Evolutionary conservation across 2,888 invertebrate genomes (phyloP).

Genomic region (Marasmarcha lunaedactyla): DNA sequence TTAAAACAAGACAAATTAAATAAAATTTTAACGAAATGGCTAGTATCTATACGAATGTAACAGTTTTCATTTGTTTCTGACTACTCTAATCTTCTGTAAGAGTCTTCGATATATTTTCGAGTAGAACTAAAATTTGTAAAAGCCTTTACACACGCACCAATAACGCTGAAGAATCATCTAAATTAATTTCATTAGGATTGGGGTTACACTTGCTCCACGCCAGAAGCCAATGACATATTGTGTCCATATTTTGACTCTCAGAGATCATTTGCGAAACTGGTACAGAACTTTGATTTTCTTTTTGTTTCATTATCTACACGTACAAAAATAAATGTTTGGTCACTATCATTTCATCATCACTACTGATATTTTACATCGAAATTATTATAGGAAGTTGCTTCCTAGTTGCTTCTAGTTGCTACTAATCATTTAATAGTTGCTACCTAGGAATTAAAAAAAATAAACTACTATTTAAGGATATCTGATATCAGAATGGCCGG

Average conservation of each 20-base stretch:
- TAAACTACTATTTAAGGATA: too few species aligned
- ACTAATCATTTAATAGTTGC: too few species aligned
- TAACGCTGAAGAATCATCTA: slow-evolving; percentile 11
- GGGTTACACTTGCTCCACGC: slow-evolving; percentile 6
- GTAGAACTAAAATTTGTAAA: slow-evolving; percentile 8
- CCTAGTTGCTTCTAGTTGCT: too few species aligned
- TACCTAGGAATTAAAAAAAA: too few species aligned
- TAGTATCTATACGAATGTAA: too few species aligned
- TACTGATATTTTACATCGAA: too few species aligned
- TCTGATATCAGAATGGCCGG: too few species aligned
- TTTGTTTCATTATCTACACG: neutral
- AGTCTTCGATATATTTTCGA: slow-evolving; percentile 8
- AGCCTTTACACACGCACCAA: slow-evolving; percentile 9
- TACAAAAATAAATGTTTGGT: neutral
- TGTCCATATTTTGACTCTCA: slow-evolving; percentile 9
- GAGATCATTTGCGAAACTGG: slow-evolving; percentile 7
- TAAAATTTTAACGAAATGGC: slow-evolving; percentile 7
- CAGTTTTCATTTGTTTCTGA: too few species aligned
- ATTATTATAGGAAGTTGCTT: too few species aligned
- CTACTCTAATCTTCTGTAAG: slow-evolving; percentile 6
- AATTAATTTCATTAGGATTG: slow-evolving; percentile 8
- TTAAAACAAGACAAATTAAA: slow-evolving; percentile 8
- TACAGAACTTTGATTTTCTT: neutral
- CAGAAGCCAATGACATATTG: slow-evolving; percentile 10
- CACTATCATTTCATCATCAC: neutral